Evolutionary conservation across 2,113 vertebrate species (phyloP).

Genomic region (Danionella cerebrum): DNA sequence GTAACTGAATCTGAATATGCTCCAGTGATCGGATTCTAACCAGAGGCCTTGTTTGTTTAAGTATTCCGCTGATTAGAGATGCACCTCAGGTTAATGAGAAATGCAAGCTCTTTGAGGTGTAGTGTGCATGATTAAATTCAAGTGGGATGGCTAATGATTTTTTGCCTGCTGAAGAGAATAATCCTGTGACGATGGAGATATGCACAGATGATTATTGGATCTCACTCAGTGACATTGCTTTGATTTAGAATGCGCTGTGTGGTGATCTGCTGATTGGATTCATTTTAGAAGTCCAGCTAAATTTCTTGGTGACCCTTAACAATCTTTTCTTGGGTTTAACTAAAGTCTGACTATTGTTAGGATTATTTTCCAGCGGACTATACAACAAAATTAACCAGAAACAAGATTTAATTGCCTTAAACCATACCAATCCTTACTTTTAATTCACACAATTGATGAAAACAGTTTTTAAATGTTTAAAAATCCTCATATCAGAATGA

Average conservation of each 20-base stretch:
- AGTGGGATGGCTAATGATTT: conserved; percentile 15
- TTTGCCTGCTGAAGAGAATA: conserved; percentile 9
- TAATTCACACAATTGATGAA: too few relatives aligned
- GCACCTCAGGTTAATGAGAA: conserved; percentile 46
- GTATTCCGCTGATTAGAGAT: conserved; percentile 28
- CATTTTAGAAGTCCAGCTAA: too few relatives aligned
- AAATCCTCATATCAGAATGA: too few relatives aligned
- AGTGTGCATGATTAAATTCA: conserved; percentile 35
- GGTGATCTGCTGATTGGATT: background rate
- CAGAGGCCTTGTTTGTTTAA: conserved; percentile 31
- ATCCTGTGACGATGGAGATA: conserved; percentile 34
- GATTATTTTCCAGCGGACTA: too few relatives aligned
- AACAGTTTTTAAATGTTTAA: too few relatives aligned
- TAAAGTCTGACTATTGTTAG: too few relatives aligned
- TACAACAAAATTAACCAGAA: too few relatives aligned
- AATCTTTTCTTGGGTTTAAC: too few relatives aligned
- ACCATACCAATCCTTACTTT: too few relatives aligned
- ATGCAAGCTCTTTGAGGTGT: conserved; percentile 35
- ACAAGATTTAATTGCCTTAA: too few relatives aligned
- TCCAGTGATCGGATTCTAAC: background rate
- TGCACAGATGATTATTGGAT: conserved; percentile 29
- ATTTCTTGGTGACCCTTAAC: too few relatives aligned
- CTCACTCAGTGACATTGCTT: conserved; percentile 11
- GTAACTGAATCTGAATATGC: conserved; percentile 22
- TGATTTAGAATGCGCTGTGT: background rate